A percentile compares a stretch with the other conserved stretches of the same genome.
phyloP scores from a whole-genome alignment of 1,140 invertebrate genomes.

The Colletes latitarsis region DNA sequence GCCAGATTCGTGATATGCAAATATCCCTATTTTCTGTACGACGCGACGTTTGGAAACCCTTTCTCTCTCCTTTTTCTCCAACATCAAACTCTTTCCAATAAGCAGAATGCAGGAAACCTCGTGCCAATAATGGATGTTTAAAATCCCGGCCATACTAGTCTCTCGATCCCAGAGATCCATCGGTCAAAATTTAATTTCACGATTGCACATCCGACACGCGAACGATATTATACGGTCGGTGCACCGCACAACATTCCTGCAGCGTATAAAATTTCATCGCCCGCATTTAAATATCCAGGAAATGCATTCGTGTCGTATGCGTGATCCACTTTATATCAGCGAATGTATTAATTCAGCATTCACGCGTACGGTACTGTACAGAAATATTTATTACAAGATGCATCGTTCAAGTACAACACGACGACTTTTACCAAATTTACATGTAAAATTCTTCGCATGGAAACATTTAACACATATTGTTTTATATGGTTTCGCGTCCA shows the following conservation, averaged over 20 bases:
- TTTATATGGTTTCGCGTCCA: too few species aligned
- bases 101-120: not conserved
- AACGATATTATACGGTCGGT: not conserved
- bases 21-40: not conserved
- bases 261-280: slow-evolving; percentile 1
- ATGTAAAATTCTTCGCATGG: too few species aligned
- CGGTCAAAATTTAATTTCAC: slow-evolving; percentile 44
- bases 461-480: too few species aligned
- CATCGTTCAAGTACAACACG: too few species aligned
- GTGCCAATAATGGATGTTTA: not conserved
- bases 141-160: not conserved
- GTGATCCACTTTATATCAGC: not conserved
- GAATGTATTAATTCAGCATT: not conserved
- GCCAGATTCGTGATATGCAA: slow-evolving; percentile 28
- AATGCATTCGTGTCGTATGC: not conserved
- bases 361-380: too few species aligned
- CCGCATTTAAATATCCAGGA: slow-evolving; percentile 29
- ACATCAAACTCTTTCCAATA: slow-evolving; percentile 3
- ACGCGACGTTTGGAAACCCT: too few species aligned
- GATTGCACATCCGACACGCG: slow-evolving; percentile 7
- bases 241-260: not conserved
- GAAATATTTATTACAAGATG: too few species aligned
- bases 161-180: not conserved
- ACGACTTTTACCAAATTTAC: too few species aligned
- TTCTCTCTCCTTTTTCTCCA: not conserved